These are phyloP conservation scores for Urophycis tenuis DNA, from an alignment of 2,797 vertebrate species.

Conservation along the genomic window DNA sequence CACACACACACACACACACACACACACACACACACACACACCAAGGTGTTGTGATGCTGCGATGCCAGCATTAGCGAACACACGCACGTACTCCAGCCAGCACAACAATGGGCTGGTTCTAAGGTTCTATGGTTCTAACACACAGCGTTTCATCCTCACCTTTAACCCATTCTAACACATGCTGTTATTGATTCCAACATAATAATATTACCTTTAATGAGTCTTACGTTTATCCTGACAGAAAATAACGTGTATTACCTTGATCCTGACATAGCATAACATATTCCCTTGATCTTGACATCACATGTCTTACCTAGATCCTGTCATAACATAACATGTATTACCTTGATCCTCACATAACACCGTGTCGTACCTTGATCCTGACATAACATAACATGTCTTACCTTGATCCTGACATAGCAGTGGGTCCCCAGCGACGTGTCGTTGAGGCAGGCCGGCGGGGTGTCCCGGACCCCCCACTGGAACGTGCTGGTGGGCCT, in stretches of 20 bases:
- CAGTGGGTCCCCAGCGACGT: constrained; percentile 95
- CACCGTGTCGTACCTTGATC: neutral
- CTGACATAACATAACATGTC: neutral
- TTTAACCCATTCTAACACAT: too few relatives aligned
- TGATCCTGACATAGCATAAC: neutral
- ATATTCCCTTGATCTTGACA: neutral
- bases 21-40: constrained; percentile 9
- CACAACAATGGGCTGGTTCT: constrained; percentile 17
- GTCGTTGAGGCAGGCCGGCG: constrained; percentile 87
- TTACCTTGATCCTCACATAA: neutral
- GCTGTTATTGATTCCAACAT: neutral
- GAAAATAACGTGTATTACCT: neutral
- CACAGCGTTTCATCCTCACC: too few relatives aligned
- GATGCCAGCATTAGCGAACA: neutral
- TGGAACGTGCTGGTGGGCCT: constrained; percentile 82
- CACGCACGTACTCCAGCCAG: constrained; percentile 9
- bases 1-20: too few relatives aligned
- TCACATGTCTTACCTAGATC: neutral
- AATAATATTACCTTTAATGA: neutral
- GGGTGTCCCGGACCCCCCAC: constrained; percentile 76
- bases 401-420: constrained; percentile 93
- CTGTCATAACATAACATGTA: neutral
- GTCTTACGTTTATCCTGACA: neutral
- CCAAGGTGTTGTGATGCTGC: constrained; percentile 35
- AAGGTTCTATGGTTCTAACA: too few relatives aligned